Conservation (phyloP, 2,113 vertebrate species). For the human region DNA sequence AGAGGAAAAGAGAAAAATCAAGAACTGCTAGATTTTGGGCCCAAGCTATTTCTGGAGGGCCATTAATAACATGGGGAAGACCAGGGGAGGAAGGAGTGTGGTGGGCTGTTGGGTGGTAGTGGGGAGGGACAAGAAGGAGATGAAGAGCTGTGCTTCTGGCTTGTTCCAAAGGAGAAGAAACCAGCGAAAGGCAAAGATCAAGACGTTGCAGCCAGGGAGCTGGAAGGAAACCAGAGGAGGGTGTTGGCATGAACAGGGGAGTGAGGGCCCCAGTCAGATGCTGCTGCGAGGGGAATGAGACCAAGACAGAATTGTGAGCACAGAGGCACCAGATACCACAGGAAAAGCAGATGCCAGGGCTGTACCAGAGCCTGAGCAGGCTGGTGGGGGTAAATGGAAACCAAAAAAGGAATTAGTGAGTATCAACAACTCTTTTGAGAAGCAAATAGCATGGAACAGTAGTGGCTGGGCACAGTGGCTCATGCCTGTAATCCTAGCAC, state of each 20-base stretch:
- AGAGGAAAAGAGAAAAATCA: background rate
- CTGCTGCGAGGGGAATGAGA: accelerated
- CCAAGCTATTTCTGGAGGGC: background rate
- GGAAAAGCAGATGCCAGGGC: background rate
- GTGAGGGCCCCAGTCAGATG: background rate
- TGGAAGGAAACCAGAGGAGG: accelerated
- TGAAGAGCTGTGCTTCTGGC: background rate
- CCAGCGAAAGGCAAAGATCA: background rate
- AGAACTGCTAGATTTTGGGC: background rate
- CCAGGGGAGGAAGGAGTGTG: background rate
- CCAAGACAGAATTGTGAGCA: background rate
- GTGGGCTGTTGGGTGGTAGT: background rate
- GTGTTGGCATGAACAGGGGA: background rate
- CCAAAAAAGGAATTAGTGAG: background rate
- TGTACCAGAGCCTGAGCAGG: too few relatives aligned
- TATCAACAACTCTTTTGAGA: background rate
- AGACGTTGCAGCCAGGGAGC: background rate
- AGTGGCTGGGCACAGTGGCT: too few relatives aligned
- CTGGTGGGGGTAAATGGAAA: background rate
- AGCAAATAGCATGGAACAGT: background rate
- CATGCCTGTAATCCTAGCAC: too few relatives aligned
- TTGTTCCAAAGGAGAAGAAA: background rate
- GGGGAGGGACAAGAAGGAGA: too few relatives aligned
- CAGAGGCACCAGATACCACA: background rate
- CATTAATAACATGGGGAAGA: background rate